These are phyloP conservation scores for Syrmaticus mikado DNA, from an alignment of 2,113 vertebrate genomes.

Conservation along the genomic window DNA sequence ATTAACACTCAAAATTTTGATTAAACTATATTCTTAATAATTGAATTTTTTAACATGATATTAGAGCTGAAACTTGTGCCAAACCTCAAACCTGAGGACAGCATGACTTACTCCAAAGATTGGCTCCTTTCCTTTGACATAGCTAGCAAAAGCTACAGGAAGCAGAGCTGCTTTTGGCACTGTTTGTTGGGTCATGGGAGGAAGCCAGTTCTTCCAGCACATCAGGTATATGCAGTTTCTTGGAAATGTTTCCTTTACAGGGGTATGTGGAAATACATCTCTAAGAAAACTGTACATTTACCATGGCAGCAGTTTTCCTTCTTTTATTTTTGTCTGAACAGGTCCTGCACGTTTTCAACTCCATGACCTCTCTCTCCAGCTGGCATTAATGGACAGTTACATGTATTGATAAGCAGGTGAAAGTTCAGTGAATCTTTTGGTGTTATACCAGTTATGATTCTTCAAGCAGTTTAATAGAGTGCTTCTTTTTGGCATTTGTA, in stretches of 20 bases:
- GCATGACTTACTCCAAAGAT: not conserved
- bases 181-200: not conserved
- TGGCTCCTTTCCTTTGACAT: constrained; percentile 8
- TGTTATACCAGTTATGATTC: not conserved
- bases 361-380: not conserved
- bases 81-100: not conserved
- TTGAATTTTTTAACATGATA: not conserved
- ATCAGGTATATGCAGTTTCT: not conserved
- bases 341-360: not conserved
- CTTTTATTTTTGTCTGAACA: not conserved
- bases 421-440: not conserved
- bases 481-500: not conserved
- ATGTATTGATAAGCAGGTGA: not conserved
- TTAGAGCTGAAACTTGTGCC: not conserved
- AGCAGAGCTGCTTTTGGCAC: not conserved
- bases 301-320: not conserved
- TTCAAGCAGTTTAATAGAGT: not conserved
- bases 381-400: not conserved
- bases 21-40: not conserved
- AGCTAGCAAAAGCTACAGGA: not conserved
- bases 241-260: not conserved
- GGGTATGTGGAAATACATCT: not conserved
- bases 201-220: not conserved
- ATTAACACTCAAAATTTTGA: not conserved
- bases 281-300: not conserved